A percentile compares a stretch with the other conserved stretches of the same genome.
phyloP scores from a whole-genome alignment of 2,113 vertebrate species.

The Hydrochoerus hydrochaeris region DNA sequence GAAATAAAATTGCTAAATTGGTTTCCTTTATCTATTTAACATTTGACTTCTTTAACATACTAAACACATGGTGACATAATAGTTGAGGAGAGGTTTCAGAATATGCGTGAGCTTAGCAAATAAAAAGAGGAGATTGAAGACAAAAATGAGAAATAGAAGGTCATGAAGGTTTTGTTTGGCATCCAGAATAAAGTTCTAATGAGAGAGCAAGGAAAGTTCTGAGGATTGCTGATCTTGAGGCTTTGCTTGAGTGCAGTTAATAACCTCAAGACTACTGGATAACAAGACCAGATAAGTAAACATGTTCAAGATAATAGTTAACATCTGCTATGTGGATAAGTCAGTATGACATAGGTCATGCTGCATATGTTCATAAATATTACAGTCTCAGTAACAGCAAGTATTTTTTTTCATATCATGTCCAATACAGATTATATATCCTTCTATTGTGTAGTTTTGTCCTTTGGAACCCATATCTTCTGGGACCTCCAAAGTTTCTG shows the following conservation, averaged over 20 bases:
- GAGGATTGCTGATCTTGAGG: not conserved
- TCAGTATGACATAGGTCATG: not conserved
- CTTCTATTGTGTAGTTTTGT: not conserved
- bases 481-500: not conserved
- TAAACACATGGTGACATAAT: not conserved
- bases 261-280: not conserved
- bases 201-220: not conserved
- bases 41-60: constrained; percentile 12
- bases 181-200: not conserved
- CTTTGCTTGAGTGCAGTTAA: not conserved
- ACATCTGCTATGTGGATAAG: not conserved
- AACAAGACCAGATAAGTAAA: not conserved
- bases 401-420: not conserved
- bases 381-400: not conserved
- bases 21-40: not conserved
- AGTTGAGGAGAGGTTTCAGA: constrained; percentile 16
- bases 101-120: not conserved
- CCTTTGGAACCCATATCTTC: not conserved
- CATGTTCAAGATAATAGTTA: constrained; percentile 1
- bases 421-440: not conserved
- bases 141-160: not conserved
- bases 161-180: not conserved
- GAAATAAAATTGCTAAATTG: constrained; percentile 25
- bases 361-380: not conserved
- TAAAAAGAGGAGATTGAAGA: not conserved